phyloP scores from a whole-genome alignment of 1,140 invertebrate genomes.

The Lordiphosa clarofinis region DNA sequence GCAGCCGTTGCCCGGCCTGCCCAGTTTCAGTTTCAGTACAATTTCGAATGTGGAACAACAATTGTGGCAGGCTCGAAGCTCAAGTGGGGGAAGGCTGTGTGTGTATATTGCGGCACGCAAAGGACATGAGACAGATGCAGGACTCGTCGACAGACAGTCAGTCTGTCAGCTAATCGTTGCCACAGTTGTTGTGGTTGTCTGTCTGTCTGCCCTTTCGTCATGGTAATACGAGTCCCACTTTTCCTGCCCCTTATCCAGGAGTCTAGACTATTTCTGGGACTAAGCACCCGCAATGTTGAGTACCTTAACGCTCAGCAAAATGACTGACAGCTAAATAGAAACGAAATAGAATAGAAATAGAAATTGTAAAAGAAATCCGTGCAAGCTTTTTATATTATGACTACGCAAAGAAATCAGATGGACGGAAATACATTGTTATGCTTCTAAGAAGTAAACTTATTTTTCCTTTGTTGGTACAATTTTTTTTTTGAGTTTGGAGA shows the following conservation, averaged over 20 bases:
- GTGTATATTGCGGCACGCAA: conserved; percentile 21
- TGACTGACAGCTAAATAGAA: too few species aligned
- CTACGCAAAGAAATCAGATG: too few species aligned
- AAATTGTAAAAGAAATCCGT: too few species aligned
- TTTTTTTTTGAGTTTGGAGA: too few species aligned
- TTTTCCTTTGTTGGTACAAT: too few species aligned
- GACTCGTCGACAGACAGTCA: conserved; percentile 6
- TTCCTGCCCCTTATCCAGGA: not conserved
- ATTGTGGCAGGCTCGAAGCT: conserved; percentile 10
- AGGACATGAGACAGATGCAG: conserved; percentile 17
- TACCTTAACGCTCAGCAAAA: too few species aligned
- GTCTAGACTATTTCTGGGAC: not conserved
- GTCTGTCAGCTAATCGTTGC: conserved; percentile 51
- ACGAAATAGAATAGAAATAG: too few species aligned
- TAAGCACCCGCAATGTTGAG: too few species aligned
- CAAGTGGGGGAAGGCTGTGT: conserved; percentile 5
- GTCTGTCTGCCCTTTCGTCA: conserved; percentile 41
- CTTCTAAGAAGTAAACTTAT: too few species aligned
- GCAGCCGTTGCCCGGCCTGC: conserved; percentile 39
- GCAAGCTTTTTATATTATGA: too few species aligned
- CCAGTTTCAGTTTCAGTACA: conserved; percentile 3
- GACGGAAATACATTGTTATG: too few species aligned
- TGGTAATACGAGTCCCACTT: conserved; percentile 42
- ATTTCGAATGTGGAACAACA: conserved; percentile 27
- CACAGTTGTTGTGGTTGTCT: conserved; percentile 59